Base-by-base conservation (phyloP, 2,113 vertebrate species). In the Pterocles gutturalis region DNA sequence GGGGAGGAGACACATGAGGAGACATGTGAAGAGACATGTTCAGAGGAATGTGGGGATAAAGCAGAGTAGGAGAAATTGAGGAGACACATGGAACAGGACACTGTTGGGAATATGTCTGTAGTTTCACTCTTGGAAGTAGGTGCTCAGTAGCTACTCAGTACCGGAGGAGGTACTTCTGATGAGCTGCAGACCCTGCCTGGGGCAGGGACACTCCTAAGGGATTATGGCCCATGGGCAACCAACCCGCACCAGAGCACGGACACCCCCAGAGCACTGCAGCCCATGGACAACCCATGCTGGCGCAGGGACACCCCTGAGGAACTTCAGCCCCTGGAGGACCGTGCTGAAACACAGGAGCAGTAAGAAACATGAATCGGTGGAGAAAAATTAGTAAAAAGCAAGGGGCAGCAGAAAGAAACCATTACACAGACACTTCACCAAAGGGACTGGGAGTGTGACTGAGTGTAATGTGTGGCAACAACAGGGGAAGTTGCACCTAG, bases 401-500 rank as follows among this genome's bases (percentile, higher is more conserved):
- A 83, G 15, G 11, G 16, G 7, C 8, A 33, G 38, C 26, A 90
- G 62, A 60, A 80, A 70, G 38, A 79, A 78, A 57, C 12, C 4
- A 4, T 57, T 78, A 34, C 10, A 64, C 9, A 64, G 41, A 28
- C 14, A 48, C 2, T 4, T 54, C 7, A 7, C 8, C n/a, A 58
- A 41, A 21, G 14, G 11, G 18, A 31, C 28, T 57, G 29, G 31
- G 15, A 38, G 6, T 49, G 26, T 22, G 45, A 76, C 24, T 48
- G 31, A 41, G 20, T 28, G 28, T 60, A 57, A 57, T 0, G 2
- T 21, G 10, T 19, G 22, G 22, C 0, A 4, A 64, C 34, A 38
- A 16, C 0, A 1, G 24, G 31, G 26, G 18, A 85, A 83, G 7
- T 3, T 25, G 60, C 33, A 9, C 13, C 38, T 69, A 13, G 28